phyloP scores from a whole-genome alignment of 2,797 vertebrate species.

The Scomberomorus guttatus region DNA sequence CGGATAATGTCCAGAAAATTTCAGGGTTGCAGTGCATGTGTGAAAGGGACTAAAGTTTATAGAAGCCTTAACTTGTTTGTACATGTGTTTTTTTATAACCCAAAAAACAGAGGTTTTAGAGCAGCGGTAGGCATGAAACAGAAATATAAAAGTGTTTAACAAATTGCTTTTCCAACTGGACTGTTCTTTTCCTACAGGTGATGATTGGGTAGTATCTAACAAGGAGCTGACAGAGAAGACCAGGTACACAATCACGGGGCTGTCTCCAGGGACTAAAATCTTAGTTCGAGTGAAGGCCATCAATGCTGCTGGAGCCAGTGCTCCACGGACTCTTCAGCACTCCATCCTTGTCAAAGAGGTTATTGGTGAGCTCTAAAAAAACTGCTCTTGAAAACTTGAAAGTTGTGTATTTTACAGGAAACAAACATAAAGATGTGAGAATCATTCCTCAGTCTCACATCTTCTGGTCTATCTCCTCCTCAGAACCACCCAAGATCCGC shows the following conservation, averaged over 20 bases:
- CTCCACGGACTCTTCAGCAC: slow-evolving; percentile 91
- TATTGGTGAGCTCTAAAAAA: slow-evolving; percentile 88
- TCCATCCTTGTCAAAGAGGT: slow-evolving; percentile 95
- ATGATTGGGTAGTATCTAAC: slow-evolving; percentile 92
- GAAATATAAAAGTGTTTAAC: background rate
- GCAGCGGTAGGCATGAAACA: slow-evolving; percentile 11
- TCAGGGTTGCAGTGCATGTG: no score
- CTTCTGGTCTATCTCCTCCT: background rate
- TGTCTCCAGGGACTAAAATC: slow-evolving; percentile 90
- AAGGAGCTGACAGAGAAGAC: slow-evolving; percentile 93
- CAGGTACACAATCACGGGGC: slow-evolving; percentile 91
- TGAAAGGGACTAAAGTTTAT: no score
- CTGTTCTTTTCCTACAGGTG: slow-evolving; percentile 77
- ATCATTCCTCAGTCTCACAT: background rate
- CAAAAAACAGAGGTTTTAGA: background rate
- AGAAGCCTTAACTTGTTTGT: background rate
- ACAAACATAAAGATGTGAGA: background rate
- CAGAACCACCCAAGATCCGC: slow-evolving; percentile 98
- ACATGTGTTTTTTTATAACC: slow-evolving; percentile 3
- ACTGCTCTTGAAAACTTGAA: background rate
- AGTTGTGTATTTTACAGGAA: background rate
- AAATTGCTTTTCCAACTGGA: background rate
- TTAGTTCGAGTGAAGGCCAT: slow-evolving; percentile 94
- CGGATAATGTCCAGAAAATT: no score
- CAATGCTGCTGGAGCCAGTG: slow-evolving; percentile 93